A percentile compares a stretch with the other conserved stretches of the same genome.
These are phyloP conservation scores for Neopelma chrysocephalum DNA, from an alignment of 2,797 vertebrate genomes.

Conservation along the genomic window DNA sequence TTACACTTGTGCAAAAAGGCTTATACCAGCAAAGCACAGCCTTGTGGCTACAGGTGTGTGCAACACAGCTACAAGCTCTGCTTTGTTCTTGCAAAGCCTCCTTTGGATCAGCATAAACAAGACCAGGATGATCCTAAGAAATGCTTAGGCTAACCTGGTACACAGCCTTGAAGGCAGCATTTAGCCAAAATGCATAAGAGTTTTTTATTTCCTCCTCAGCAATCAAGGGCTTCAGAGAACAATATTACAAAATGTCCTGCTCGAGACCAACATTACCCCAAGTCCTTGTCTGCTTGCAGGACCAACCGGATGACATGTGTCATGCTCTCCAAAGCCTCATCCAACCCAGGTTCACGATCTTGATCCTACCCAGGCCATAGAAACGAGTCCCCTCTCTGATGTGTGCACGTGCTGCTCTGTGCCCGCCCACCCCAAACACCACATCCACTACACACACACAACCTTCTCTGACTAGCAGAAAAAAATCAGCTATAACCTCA, in stretches of 20 bases:
- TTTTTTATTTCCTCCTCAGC: background rate
- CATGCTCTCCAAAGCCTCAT: background rate
- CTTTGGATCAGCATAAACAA: background rate
- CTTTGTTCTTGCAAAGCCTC: slow-evolving; percentile 44
- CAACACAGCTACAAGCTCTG: background rate
- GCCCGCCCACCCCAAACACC: background rate
- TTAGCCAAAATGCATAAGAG: background rate
- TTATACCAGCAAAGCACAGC: slow-evolving; percentile 33
- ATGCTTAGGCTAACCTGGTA: background rate
- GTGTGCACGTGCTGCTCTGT: background rate
- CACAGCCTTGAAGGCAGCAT: background rate
- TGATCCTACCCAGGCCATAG: background rate
- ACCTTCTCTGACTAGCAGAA: background rate
- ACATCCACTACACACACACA: background rate
- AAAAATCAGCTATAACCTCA: background rate
- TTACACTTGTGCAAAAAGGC: slow-evolving; percentile 33
- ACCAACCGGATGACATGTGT: background rate
- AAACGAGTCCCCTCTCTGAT: background rate
- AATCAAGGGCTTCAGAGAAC: background rate
- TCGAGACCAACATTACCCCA: background rate
- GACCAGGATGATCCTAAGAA: background rate
- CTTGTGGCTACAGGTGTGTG: slow-evolving; percentile 12
- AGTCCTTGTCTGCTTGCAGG: background rate
- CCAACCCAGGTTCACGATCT: background rate
- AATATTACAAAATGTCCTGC: background rate